Evolutionary conservation across 2,888 invertebrate genomes (phyloP).

Genomic region (Erpobdella octoculata): DNA sequence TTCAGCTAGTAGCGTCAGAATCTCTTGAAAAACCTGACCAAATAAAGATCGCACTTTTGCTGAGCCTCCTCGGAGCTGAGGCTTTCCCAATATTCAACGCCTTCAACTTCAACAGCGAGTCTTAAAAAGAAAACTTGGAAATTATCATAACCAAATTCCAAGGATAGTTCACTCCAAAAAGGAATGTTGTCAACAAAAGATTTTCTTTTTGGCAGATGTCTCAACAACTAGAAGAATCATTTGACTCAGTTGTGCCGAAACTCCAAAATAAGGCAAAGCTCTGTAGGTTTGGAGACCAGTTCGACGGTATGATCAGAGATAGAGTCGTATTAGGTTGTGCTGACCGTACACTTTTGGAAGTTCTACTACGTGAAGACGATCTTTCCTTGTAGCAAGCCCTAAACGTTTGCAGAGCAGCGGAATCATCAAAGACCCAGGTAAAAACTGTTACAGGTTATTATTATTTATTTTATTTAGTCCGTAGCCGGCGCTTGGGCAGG

Average conservation of each 20-base stretch:
- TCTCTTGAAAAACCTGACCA: no score
- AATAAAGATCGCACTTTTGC: no score
- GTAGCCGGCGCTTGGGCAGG: no score
- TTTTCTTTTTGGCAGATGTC: neutral
- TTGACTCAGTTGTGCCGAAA: slow-evolving; percentile 4
- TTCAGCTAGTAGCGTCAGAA: no score
- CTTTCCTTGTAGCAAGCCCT: neutral
- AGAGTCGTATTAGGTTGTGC: neutral
- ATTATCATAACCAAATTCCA: neutral
- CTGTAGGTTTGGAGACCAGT: slow-evolving; percentile 6
- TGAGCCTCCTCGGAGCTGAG: no score
- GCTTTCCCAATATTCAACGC: neutral
- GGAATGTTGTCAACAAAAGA: neutral
- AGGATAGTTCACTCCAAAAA: neutral
- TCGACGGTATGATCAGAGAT: slow-evolving; percentile 3
- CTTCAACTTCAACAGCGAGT: neutral
- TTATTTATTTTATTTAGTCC: no score
- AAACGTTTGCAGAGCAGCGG: neutral
- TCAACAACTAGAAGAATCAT: neutral
- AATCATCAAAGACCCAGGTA: neutral
- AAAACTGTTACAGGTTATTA: no score
- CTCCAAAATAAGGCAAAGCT: neutral
- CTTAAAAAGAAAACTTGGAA: neutral
- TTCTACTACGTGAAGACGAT: neutral
- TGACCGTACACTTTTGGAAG: neutral